These are phyloP conservation scores for Manis javanica DNA, from an alignment of 2,797 vertebrate species.

Conservation along the genomic window DNA sequence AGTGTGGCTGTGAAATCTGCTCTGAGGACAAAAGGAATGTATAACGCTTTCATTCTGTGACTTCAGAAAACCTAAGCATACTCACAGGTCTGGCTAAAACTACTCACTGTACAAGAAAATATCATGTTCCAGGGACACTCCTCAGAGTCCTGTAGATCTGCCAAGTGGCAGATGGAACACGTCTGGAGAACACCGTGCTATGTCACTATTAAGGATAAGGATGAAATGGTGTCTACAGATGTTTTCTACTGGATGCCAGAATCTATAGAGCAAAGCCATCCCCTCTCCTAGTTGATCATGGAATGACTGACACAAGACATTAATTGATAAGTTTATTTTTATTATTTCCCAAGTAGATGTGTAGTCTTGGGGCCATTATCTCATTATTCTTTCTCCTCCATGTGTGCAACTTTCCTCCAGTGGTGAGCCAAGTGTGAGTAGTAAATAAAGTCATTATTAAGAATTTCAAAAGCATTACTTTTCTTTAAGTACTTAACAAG, in stretches of 20 bases:
- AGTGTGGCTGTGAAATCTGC: neutral
- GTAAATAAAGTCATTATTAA: slow-evolving; percentile 35
- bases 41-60: neutral
- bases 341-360: neutral
- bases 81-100: neutral
- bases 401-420: neutral
- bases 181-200: neutral
- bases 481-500: too few relatives aligned
- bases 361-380: neutral
- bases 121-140: neutral
- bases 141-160: neutral
- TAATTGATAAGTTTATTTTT: neutral
- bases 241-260: neutral
- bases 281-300: neutral
- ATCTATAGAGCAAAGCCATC: neutral
- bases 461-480: neutral
- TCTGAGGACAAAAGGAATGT: neutral
- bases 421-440: neutral
- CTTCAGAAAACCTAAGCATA: slow-evolving; percentile 40
- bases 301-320: neutral
- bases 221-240: neutral
- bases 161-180: neutral
- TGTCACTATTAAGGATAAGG: neutral
- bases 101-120: neutral
- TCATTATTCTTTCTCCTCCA: neutral